Percentiles rank a stretch among this genome's conserved stretches.
These are phyloP conservation scores for Ctenochaetus hawaiiensis DNA, from an alignment of 2,797 vertebrate genomes.

Conservation along the genomic window DNA sequence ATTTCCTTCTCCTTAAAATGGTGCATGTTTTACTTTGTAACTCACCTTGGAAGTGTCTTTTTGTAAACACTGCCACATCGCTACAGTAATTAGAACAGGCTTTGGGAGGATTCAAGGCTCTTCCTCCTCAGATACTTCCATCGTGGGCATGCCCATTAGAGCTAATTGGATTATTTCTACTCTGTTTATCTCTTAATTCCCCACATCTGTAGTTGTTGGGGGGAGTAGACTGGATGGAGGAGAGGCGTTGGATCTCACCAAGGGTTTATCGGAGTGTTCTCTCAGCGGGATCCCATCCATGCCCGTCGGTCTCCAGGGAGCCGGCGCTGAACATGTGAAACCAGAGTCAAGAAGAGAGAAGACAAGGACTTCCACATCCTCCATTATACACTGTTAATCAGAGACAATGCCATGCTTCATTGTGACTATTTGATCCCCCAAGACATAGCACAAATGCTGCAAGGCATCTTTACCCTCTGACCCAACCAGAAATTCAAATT, in stretches of 20 bases:
- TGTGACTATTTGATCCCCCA: constrained; percentile 39
- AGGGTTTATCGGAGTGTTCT: constrained; percentile 53
- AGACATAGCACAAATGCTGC: constrained; percentile 20
- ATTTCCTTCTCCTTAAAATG: constrained; percentile 20
- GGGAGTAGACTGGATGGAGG: constrained; percentile 43
- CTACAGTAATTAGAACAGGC: constrained; percentile 53
- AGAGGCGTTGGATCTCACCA: constrained; percentile 24
- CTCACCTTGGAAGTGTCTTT: constrained; percentile 60
- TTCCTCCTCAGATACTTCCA: constrained; percentile 59
- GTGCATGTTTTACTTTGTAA: constrained; percentile 14
- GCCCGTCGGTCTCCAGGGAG: constrained; percentile 33
- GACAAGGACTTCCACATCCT: constrained; percentile 43
- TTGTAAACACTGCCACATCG: constrained; percentile 47
- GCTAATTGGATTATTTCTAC: constrained; percentile 79
- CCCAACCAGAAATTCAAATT: constrained; percentile 28
- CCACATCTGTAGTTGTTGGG: constrained; percentile 60
- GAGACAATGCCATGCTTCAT: constrained; percentile 35
- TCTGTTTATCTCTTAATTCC: constrained; percentile 78
- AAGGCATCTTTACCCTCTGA: constrained; percentile 19
- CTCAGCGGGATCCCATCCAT: constrained; percentile 38
- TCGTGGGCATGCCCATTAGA: constrained; percentile 63
- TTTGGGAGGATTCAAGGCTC: constrained; percentile 56
- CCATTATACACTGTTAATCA: constrained; percentile 10
- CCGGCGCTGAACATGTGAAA: constrained; percentile 39
- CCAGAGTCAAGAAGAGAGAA: constrained; percentile 22